A percentile compares a stretch with the other conserved stretches of the same genome.
These are phyloP conservation scores for Plebejus anna DNA, from an alignment of 2,888 invertebrate species.

Conservation along the genomic window DNA sequence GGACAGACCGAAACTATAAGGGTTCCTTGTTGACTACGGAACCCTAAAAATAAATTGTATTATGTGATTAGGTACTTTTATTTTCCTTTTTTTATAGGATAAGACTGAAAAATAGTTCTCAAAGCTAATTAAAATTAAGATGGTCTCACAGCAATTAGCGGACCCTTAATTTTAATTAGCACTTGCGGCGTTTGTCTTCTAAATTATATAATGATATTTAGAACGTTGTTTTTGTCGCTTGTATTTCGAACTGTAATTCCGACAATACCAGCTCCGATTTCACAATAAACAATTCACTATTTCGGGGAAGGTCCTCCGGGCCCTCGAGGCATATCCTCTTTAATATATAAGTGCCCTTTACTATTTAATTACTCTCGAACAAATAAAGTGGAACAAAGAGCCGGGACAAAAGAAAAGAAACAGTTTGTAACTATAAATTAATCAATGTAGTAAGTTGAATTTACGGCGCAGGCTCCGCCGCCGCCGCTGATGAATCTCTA, in stretches of 20 bases:
- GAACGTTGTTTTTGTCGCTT: not conserved
- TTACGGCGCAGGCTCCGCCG: not conserved
- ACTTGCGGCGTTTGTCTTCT: not conserved
- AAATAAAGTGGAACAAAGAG: constrained; percentile 10
- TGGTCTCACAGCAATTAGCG: not conserved
- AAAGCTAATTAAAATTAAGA: not conserved
- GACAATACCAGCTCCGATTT: not conserved
- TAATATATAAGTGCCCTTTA: constrained; percentile 13
- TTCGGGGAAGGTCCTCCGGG: not conserved
- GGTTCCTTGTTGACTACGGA: too few species aligned
- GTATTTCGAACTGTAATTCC: not conserved
- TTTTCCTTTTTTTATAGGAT: too few species aligned
- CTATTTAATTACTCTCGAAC: constrained; percentile 12
- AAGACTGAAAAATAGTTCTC: too few species aligned
- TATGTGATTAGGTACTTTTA: not conserved
- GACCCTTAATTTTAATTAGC: not conserved
- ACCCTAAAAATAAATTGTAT: not conserved
- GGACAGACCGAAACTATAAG: too few species aligned
- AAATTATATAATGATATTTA: not conserved
- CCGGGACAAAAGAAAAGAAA: constrained; percentile 5
- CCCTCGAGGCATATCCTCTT: not conserved
- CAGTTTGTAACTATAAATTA: constrained; percentile 14
- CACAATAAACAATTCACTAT: constrained; percentile 4
- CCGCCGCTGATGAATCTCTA: constrained; percentile 16
- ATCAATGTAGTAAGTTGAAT: constrained; percentile 16